These are phyloP conservation scores for Cuniculus paca DNA, from an alignment of 2,797 vertebrate species.

Conservation along the genomic window DNA sequence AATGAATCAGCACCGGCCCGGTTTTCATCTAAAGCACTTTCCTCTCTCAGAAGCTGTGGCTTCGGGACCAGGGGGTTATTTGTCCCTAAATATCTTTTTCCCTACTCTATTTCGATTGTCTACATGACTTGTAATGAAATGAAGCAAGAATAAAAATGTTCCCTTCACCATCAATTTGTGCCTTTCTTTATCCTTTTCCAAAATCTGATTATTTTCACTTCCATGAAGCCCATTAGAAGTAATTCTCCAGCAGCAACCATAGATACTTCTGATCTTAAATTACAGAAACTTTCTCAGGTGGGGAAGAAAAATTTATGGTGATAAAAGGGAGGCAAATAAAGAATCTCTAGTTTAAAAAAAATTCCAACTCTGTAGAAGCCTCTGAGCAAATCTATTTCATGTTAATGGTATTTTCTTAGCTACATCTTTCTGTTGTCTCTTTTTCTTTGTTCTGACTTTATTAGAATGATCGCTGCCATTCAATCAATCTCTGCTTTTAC, in stretches of 20 bases:
- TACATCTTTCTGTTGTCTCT: neutral
- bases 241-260: neutral
- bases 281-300: neutral
- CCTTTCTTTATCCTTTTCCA: conserved; percentile 65
- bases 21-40: conserved; percentile 59
- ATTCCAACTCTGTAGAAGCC: neutral
- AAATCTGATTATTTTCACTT: conserved; percentile 60
- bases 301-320: neutral
- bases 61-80: conserved; percentile 56
- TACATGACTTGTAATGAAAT: conserved; percentile 62
- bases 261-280: conserved; percentile 30
- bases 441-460: neutral
- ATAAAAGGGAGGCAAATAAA: neutral
- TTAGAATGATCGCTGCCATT: neutral
- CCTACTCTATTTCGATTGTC: conserved; percentile 62
- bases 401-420: neutral
- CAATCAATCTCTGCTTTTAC: neutral
- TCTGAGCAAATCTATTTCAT: neutral
- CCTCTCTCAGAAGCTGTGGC: neutral
- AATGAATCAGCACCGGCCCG: conserved; percentile 18
- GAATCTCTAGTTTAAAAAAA: neutral
- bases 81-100: conserved; percentile 62
- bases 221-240: neutral
- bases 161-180: conserved; percentile 41
- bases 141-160: conserved; percentile 65